A percentile compares a stretch with the other conserved stretches of the same genome.
Evolutionary conservation across 2,113 vertebrate genomes (phyloP).

Genomic region (Orcinus orca): DNA sequence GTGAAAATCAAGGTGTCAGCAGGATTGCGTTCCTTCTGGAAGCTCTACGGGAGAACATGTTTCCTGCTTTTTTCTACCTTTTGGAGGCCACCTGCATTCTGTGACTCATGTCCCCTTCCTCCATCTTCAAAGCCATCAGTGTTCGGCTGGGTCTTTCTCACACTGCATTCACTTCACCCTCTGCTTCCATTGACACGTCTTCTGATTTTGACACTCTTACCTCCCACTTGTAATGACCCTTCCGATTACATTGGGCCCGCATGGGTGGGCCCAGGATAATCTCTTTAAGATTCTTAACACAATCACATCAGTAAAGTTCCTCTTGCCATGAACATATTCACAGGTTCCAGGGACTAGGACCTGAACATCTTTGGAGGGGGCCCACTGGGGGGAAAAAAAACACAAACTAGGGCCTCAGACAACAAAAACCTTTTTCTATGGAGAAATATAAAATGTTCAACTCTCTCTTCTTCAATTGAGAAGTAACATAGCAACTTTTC

Average conservation of each 20-base stretch:
- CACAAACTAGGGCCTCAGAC: neutral
- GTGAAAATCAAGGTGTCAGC: neutral
- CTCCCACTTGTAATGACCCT: neutral
- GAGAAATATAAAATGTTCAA: neutral
- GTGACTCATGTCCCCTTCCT: neutral
- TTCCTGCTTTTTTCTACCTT: neutral
- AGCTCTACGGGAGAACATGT: neutral
- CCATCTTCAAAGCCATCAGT: neutral
- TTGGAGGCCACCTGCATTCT: neutral
- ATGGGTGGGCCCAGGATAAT: neutral
- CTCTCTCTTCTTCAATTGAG: neutral
- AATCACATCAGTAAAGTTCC: neutral
- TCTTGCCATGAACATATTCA: neutral
- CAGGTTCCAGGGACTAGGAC: neutral
- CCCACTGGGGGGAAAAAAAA: neutral
- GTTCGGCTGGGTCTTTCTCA: neutral
- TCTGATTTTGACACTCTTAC: neutral
- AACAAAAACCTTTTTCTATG: neutral
- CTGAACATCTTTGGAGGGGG: neutral
- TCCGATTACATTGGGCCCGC: neutral
- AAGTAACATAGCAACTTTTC: neutral
- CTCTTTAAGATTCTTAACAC: neutral
- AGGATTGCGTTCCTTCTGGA: neutral
- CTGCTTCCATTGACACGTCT: neutral
- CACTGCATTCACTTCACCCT: neutral